phyloP scores from a whole-genome alignment of 2,113 vertebrate species.

The Amblyopsis rosae region DNA sequence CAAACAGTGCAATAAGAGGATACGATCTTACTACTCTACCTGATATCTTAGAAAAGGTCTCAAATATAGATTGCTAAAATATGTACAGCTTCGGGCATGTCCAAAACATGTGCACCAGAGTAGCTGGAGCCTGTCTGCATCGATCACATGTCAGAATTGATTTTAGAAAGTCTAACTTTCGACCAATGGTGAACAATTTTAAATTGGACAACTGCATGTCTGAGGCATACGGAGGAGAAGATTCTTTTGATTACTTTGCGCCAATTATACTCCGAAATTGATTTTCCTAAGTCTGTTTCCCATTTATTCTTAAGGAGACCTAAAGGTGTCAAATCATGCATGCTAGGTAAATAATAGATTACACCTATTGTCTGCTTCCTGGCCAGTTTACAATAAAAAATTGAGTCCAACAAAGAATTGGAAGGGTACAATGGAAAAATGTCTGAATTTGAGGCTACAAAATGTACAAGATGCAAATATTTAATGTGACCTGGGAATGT shows the following conservation, averaged over 20 bases:
- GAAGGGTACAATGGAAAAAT: not conserved
- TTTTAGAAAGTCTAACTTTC: not conserved
- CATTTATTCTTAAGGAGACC: conserved; percentile 7
- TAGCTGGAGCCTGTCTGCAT: not conserved
- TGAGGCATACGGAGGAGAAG: not conserved
- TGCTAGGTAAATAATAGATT: not conserved
- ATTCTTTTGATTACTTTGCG: not conserved
- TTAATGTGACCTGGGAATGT: conserved; percentile 6
- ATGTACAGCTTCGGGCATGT: not conserved
- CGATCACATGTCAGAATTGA: not conserved
- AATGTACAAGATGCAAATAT: not conserved
- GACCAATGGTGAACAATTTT: conserved; percentile 1
- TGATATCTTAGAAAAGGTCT: conserved; percentile 1
- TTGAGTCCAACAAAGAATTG: not conserved
- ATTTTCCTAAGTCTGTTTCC: not conserved
- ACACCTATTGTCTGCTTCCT: not conserved
- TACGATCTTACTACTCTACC: conserved; percentile 7
- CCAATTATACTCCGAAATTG: not conserved
- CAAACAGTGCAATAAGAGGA: not conserved
- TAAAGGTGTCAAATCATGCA: not conserved
- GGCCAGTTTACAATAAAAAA: not conserved
- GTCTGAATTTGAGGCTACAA: not conserved
- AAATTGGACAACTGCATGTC: not conserved
- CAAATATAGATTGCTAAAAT: not conserved
- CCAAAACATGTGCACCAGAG: not conserved